A percentile compares a stretch with the other conserved stretches of the same genome.
These are phyloP conservation scores for Isaurus tuberculatus DNA, from an alignment of 92 coral and sea anemone species.

Conservation along the genomic window DNA sequence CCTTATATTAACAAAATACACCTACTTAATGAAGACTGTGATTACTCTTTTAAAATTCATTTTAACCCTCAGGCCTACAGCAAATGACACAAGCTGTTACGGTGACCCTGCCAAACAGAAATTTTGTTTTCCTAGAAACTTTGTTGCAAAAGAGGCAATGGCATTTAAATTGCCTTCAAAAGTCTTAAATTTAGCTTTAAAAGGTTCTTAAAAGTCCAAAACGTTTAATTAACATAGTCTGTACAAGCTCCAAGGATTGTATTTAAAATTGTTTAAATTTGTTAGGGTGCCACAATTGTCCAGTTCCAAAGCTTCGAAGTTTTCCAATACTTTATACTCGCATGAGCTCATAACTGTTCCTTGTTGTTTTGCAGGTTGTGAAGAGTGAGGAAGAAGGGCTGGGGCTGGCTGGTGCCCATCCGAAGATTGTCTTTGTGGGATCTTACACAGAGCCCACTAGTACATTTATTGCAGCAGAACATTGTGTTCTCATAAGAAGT, in stretches of 20 bases:
- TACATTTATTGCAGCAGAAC: not conserved
- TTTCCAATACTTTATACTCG: not conserved
- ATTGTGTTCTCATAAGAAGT: not conserved
- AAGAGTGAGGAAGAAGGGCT: conserved; percentile 18
- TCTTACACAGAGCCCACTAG: conserved; percentile 14
- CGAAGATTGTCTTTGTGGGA: not conserved
- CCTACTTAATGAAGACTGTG: too few species aligned
- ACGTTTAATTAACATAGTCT: not conserved
- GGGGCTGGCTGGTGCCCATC: conserved; percentile 28
- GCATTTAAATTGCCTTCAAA: too few species aligned
- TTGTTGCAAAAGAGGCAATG: too few species aligned
- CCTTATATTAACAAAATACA: too few species aligned
- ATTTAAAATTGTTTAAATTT: conserved; percentile 17
- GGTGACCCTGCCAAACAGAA: too few species aligned
- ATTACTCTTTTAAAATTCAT: too few species aligned
- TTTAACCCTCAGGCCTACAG: too few species aligned
- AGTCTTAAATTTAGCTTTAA: too few species aligned
- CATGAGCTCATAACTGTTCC: conserved; percentile 16
- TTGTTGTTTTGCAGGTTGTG: conserved; percentile 15
- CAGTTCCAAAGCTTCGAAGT: not conserved
- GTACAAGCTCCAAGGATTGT: not conserved
- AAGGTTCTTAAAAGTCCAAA: not conserved
- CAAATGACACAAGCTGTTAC: too few species aligned
- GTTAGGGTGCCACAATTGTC: not conserved
- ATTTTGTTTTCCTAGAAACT: too few species aligned